Evolutionary conservation across 2,888 invertebrate species (phyloP), one percentile per base, ranked within the genome.

Genomic region (Hirtodrosophila alboralis): DNA sequence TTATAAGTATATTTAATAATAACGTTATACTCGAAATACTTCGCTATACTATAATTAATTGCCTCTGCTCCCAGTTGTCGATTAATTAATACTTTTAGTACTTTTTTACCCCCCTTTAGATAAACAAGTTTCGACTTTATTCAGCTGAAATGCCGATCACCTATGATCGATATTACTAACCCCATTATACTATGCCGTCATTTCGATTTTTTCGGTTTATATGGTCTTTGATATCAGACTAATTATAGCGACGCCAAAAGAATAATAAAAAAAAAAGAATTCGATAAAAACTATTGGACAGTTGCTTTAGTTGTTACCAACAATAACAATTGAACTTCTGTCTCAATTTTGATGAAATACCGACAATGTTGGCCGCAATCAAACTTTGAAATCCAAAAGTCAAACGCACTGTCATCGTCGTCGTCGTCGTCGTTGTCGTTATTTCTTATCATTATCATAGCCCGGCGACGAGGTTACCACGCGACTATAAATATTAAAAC

Each of bases 401-500:
- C 68, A 64, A 64, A 51, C 49, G 69, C 78, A 64, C 43, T 56
- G 78, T 70, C 79, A 57, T 71, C 70, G 52, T 58, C 33, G 56
- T 31, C 43, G 28, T 10, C 9, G 72, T 13, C 48, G 61, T 49
- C 53, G 52, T 18, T 41, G 41, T 43, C 58, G 38, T 31, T n/a
- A n/a, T n/a, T 44, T 36, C 51, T 84, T 79, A 79, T 79, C 84
- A 84, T 53, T 62, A 62, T 76, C 44, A 65, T 60, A 56, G 70
- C 62, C 57, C 53, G 49, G 66, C 67, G 62, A 74, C 81, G 78
- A 79, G 85, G 84, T 84, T 79, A 84, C 84, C 63, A 74, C 60
- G 65, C 84, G 63, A 77, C 81, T 81, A 81, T 81, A 81, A 81
- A 81, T 86, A 78, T 81, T 84, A 78, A n/a, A n/a, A 81, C 83